Conservation (phyloP, 37 sponge, comb jelly and placozoan species). For the Tethya wilhelma region DNA sequence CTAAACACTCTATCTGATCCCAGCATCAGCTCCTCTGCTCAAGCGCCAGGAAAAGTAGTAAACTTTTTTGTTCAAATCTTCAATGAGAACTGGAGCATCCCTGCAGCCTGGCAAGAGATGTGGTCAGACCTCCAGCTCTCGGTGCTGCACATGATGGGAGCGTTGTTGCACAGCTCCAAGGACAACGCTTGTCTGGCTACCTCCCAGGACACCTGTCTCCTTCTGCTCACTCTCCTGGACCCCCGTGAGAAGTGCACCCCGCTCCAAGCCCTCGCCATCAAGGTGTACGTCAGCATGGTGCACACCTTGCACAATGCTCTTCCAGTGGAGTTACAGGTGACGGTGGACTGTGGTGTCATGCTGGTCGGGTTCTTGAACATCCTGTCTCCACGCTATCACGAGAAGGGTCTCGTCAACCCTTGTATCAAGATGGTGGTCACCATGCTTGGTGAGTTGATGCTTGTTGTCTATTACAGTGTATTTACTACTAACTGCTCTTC, state of each 20-base stretch:
- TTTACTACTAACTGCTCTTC: not conserved
- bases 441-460: constrained; percentile 26
- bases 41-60: not conserved
- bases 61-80: constrained; percentile 14
- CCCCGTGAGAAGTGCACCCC: constrained; percentile 59
- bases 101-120: constrained; percentile 2
- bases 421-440: constrained; percentile 28
- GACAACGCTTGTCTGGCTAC: constrained; percentile 29
- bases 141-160: constrained; percentile 71
- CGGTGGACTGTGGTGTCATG: constrained; percentile 47
- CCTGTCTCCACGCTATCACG: constrained; percentile 26
- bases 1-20: no score
- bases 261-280: constrained; percentile 54
- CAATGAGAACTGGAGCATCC: not conserved
- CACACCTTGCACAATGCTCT: constrained; percentile 60
- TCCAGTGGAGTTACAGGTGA: constrained; percentile 25
- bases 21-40: no score
- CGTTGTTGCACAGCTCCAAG: constrained; percentile 45
- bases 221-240: constrained; percentile 52
- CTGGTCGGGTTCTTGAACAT: constrained; percentile 55
- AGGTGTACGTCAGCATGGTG: constrained; percentile 55
- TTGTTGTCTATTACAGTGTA: not conserved
- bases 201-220: constrained; percentile 20
- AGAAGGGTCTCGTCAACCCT: constrained; percentile 11
- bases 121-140: constrained; percentile 32